Conservation (phyloP, 2,797 vertebrate species). For the Myiothlypis coronata region DNA sequence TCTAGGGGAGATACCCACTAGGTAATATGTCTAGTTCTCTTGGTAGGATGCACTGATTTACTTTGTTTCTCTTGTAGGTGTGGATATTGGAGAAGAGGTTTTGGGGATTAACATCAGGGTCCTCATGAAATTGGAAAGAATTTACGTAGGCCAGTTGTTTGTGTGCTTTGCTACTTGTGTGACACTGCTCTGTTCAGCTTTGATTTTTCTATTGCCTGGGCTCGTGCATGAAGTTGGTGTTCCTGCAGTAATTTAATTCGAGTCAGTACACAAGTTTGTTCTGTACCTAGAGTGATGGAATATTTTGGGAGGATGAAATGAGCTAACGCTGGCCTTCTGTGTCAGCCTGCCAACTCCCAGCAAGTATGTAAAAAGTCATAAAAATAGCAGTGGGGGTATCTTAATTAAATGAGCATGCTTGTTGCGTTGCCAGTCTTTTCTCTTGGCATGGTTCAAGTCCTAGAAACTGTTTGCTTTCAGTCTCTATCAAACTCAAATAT, state of each 20-base stretch:
- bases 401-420: conserved; percentile 36
- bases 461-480: conserved; percentile 31
- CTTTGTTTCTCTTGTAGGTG: neutral
- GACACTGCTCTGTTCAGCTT: neutral
- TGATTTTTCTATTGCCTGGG: neutral
- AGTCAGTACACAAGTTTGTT: neutral
- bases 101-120: neutral
- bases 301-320: neutral
- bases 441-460: neutral
- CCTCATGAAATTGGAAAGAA: neutral
- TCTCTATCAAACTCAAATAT: conserved; percentile 22
- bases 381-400: conserved; percentile 18
- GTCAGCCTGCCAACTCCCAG: conserved; percentile 23
- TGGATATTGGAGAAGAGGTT: neutral
- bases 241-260: neutral
- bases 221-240: neutral
- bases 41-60: neutral
- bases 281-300: neutral
- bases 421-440: neutral
- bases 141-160: neutral
- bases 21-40: neutral
- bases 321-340: neutral
- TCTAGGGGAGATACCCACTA: neutral
- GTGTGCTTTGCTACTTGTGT: neutral
- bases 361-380: conserved; percentile 32